These are phyloP conservation scores for Clarias magur DNA, from an alignment of 2,113 vertebrate species.

Conservation along the genomic window DNA sequence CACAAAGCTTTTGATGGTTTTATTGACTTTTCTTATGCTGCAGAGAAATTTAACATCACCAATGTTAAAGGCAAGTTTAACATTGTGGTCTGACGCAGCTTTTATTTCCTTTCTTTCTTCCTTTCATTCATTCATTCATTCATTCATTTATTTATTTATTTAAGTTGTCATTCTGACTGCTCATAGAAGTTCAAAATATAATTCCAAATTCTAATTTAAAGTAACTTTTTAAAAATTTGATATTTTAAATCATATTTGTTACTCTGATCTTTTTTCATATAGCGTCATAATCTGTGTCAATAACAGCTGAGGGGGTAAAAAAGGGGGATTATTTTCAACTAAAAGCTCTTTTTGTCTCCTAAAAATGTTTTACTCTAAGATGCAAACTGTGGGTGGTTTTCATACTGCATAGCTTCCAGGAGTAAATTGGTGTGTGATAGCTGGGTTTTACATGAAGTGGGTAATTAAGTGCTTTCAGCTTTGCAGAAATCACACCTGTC, in stretches of 20 bases:
- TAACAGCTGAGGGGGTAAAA: background rate
- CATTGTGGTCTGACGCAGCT: background rate
- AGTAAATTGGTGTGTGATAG: background rate
- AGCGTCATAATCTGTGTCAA: background rate
- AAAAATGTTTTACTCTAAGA: background rate
- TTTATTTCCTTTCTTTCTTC: background rate
- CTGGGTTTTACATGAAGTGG: constrained; percentile 8
- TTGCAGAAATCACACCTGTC: constrained; percentile 16
- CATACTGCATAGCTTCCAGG: background rate
- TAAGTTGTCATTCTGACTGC: background rate
- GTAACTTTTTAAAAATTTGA: background rate
- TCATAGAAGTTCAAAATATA: background rate
- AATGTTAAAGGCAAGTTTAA: background rate
- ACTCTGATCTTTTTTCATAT: background rate
- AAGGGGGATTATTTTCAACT: background rate
- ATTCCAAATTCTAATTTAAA: background rate
- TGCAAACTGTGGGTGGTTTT: background rate
- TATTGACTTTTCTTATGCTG: background rate
- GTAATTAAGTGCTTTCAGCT: constrained; percentile 21
- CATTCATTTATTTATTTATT: background rate
- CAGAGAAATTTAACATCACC: background rate
- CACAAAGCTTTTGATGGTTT: background rate
- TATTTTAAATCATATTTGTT: background rate
- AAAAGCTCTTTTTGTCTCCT: background rate
- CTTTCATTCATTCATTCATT: background rate